phyloP scores from a whole-genome alignment of 2,888 invertebrate genomes.

The Tyria jacobaeae region DNA sequence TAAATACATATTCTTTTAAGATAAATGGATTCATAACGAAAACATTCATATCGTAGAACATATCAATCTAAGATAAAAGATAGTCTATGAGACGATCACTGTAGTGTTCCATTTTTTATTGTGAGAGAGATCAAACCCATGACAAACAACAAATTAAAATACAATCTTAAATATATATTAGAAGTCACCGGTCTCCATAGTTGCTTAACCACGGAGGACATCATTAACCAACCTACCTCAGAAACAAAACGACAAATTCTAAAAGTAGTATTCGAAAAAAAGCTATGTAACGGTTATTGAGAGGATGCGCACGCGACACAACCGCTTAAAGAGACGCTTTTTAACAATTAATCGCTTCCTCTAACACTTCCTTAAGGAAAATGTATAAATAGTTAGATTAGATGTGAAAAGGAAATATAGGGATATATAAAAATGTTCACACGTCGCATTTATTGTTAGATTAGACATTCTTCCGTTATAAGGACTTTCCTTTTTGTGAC shows the following conservation, averaged over 20 bases:
- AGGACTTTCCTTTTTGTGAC: conserved; percentile 2
- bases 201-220: conserved; percentile 61
- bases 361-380: conserved; percentile 52
- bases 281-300: conserved; percentile 45
- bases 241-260: conserved; percentile 59
- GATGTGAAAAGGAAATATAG: conserved; percentile 57
- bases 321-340: conserved; percentile 63
- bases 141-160: neutral
- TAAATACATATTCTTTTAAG: too few species aligned
- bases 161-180: neutral
- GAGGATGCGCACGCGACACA: conserved; percentile 67
- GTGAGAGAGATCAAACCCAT: neutral
- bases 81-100: too few species aligned
- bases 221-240: conserved; percentile 71
- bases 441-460: conserved; percentile 20
- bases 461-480: neutral
- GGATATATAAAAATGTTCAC: conserved; percentile 50
- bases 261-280: conserved; percentile 61
- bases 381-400: conserved; percentile 54
- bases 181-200: conserved; percentile 45
- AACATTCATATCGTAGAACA: too few species aligned
- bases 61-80: too few species aligned
- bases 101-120: neutral
- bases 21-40: too few species aligned
- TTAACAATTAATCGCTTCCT: conserved; percentile 78